These are phyloP conservation scores for Pangasius larnaudii DNA, from an alignment of 2,797 vertebrate genomes.

Conservation along the genomic window DNA sequence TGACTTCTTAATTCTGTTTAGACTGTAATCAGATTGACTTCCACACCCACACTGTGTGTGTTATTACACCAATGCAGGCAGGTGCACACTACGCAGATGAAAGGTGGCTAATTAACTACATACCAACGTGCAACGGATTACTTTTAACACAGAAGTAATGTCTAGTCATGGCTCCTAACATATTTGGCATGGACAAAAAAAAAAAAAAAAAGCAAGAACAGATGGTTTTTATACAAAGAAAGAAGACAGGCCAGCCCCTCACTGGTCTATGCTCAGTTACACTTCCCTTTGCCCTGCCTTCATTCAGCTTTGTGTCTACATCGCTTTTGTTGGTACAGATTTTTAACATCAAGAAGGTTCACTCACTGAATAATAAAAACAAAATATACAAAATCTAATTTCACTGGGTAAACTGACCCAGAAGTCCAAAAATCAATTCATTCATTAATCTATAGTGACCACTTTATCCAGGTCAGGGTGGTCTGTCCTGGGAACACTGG, in stretches of 20 bases:
- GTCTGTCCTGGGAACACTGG: neutral
- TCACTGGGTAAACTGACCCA: neutral
- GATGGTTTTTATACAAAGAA: neutral
- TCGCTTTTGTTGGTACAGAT: neutral
- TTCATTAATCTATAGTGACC: neutral
- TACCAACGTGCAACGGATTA: neutral
- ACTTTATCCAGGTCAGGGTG: neutral
- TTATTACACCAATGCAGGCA: neutral
- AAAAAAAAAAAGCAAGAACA: neutral
- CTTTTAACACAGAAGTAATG: neutral
- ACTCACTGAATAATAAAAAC: neutral
- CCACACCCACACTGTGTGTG: neutral
- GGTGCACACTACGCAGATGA: neutral
- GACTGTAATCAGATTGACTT: neutral
- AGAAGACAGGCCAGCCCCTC: neutral
- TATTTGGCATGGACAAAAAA: neutral
- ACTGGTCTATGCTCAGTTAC: neutral
- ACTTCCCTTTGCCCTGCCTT: neutral
- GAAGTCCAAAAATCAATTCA: neutral
- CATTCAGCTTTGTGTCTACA: neutral
- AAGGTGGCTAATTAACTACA: neutral
- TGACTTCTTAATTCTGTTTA: neutral
- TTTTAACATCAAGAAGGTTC: neutral
- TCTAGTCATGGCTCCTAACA: neutral
- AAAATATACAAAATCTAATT: neutral